Evolutionary conservation across 1,140 invertebrate species (phyloP).

Genomic region (Neodiprion fabricii): DNA sequence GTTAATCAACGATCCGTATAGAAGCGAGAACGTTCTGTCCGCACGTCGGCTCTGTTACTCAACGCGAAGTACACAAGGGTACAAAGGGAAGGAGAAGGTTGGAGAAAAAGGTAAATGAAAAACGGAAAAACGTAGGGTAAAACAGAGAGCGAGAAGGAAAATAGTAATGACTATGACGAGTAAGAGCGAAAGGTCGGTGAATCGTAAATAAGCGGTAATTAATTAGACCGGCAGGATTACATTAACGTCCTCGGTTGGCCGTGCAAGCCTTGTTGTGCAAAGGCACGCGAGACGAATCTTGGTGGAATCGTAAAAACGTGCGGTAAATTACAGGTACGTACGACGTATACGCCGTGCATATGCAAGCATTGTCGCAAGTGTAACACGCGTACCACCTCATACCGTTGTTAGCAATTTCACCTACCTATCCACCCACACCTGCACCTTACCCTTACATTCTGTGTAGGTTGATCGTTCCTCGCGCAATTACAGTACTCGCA

Average conservation of each 20-base stretch:
- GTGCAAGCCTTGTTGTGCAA: too few species aligned
- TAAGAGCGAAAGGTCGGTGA: conserved; percentile 31
- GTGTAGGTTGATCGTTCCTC: too few species aligned
- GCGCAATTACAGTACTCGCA: too few species aligned
- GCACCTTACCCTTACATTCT: too few species aligned
- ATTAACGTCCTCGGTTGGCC: conserved; percentile 40
- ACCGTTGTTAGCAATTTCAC: too few species aligned
- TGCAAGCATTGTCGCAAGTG: conserved; percentile 33
- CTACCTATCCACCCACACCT: too few species aligned
- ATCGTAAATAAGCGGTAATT: conserved; percentile 54
- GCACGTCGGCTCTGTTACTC: too few species aligned
- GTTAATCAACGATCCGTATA: too few species aligned
- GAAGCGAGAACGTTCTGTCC: too few species aligned
- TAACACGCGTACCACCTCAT: conserved; percentile 15
- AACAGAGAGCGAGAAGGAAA: conserved; percentile 21
- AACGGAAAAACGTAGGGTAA: conserved; percentile 9
- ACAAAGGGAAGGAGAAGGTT: too few species aligned
- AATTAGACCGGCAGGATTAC: conserved; percentile 48
- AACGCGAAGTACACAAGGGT: too few species aligned
- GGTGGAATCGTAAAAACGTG: conserved; percentile 51
- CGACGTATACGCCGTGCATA: conserved; percentile 38
- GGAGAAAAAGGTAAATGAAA: conserved; percentile 19
- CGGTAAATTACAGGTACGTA: background rate
- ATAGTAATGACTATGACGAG: conserved; percentile 27
- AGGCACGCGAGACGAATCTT: conserved; percentile 46